phyloP scores from a whole-genome alignment of 1,140 invertebrate species.

The Drosophila parvula region DNA sequence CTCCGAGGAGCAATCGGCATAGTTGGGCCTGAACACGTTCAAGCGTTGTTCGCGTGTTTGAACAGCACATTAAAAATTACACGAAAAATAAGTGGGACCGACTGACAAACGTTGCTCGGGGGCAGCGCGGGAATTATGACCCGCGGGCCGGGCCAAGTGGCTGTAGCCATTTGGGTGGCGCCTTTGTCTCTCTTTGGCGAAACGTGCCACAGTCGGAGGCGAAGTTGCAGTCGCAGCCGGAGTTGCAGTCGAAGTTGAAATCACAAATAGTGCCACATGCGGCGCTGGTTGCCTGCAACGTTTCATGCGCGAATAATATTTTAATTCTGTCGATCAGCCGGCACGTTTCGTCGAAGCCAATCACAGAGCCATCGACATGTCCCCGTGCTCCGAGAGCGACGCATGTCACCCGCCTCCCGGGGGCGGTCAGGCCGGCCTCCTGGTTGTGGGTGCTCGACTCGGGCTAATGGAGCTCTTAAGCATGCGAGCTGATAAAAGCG shows the following conservation, averaged over 20 bases:
- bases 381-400: slow-evolving; percentile 23
- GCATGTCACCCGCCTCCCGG: slow-evolving; percentile 45
- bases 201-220: slow-evolving; percentile 64
- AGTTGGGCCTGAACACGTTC: slow-evolving; percentile 35
- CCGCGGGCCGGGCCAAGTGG: slow-evolving; percentile 47
- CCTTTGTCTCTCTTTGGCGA: slow-evolving; percentile 69
- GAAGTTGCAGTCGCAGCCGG: slow-evolving; percentile 5
- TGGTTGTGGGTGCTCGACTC: slow-evolving; percentile 29
- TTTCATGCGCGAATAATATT: slow-evolving; percentile 74
- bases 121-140: slow-evolving; percentile 52
- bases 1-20: slow-evolving; percentile 23
- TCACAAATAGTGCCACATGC: slow-evolving; percentile 70
- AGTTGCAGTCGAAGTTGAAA: slow-evolving; percentile 1
- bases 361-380: slow-evolving; percentile 59
- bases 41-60: slow-evolving; percentile 45
- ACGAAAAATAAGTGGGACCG: slow-evolving; percentile 64
- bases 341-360: slow-evolving; percentile 68
- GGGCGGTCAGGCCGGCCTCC: slow-evolving; percentile 1
- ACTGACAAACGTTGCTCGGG: slow-evolving; percentile 45
- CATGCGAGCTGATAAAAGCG: slow-evolving; percentile 67
- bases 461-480: slow-evolving; percentile 70
- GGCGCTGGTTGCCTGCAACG: slow-evolving; percentile 62
- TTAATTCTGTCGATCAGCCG: slow-evolving; percentile 69
- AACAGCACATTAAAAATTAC: slow-evolving; percentile 69
- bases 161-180: slow-evolving; percentile 74